phyloP scores from a whole-genome alignment of 2,888 invertebrate genomes.

The Polylopha cassiicola region DNA sequence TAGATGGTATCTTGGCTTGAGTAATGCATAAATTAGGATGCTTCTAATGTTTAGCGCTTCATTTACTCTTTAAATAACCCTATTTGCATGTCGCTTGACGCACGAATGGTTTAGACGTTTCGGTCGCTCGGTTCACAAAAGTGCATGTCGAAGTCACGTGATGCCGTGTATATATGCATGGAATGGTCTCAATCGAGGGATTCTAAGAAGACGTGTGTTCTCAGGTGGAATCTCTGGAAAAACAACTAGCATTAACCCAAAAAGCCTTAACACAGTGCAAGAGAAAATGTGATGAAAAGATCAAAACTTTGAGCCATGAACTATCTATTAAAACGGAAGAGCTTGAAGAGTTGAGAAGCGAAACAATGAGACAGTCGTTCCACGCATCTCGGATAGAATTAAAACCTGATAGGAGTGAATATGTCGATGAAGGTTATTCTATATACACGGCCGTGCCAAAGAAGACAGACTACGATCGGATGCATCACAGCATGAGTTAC shows the following conservation, averaged over 20 bases:
- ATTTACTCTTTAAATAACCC: slow-evolving; percentile 34
- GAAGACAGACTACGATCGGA: slow-evolving; percentile 65
- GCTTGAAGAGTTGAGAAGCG: slow-evolving; percentile 66
- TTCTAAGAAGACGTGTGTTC: slow-evolving; percentile 69
- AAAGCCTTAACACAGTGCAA: slow-evolving; percentile 74
- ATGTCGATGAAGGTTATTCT: slow-evolving; percentile 68
- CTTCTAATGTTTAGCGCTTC: slow-evolving; percentile 42
- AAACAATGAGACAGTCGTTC: slow-evolving; percentile 63
- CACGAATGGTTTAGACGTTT: slow-evolving; percentile 22
- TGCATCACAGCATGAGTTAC: slow-evolving; percentile 72
- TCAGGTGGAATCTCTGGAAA: slow-evolving; percentile 78
- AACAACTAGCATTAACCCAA: slow-evolving; percentile 74
- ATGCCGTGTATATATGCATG: slow-evolving; percentile 61
- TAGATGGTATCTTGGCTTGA: slow-evolving; percentile 34
- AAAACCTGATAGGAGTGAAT: slow-evolving; percentile 67
- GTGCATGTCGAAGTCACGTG: slow-evolving; percentile 47
- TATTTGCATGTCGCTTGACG: slow-evolving; percentile 40
- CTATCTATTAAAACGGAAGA: slow-evolving; percentile 74
- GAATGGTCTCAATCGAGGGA: slow-evolving; percentile 40
- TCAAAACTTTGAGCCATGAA: slow-evolving; percentile 77
- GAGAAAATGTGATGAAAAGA: slow-evolving; percentile 73
- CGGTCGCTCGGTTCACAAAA: slow-evolving; percentile 40
- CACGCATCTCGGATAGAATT: slow-evolving; percentile 65
- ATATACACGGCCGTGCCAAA: slow-evolving; percentile 70
- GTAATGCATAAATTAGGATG: slow-evolving; percentile 35